These are phyloP conservation scores for Oryctolagus cuniculus DNA, from an alignment of 2,113 vertebrate species.

Conservation along the genomic window DNA sequence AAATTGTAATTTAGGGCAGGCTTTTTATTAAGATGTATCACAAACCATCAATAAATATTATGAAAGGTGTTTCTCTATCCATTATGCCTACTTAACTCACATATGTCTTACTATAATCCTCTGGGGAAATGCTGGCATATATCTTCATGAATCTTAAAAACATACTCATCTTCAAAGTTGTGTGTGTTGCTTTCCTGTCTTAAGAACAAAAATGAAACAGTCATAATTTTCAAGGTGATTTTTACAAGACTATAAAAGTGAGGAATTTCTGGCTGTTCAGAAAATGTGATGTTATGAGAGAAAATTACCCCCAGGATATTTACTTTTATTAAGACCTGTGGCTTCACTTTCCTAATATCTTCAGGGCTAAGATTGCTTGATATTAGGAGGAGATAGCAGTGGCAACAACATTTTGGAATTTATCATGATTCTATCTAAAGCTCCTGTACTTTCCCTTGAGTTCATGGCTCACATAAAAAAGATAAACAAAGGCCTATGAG, in stretches of 20 bases:
- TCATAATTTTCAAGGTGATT: conserved; percentile 33
- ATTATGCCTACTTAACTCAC: not conserved
- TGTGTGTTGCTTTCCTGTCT: not conserved
- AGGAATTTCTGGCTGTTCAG: conserved; percentile 35
- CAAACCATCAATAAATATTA: conserved; percentile 24
- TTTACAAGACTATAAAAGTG: not conserved
- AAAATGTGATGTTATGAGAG: not conserved
- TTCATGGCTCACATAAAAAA: conserved; percentile 43
- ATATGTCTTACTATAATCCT: not conserved
- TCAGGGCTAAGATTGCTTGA: conserved; percentile 14
- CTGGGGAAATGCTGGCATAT: not conserved
- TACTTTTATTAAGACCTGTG: conserved; percentile 54
- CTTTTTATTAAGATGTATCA: conserved; percentile 9
- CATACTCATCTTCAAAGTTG: not conserved
- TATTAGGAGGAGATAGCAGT: conserved; percentile 1
- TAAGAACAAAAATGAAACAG: not conserved
- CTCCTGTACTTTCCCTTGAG: conserved; percentile 2
- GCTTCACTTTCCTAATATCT: conserved; percentile 58
- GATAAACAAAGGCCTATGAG: not conserved
- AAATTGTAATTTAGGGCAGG: not conserved
- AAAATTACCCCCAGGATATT: conserved; percentile 49
- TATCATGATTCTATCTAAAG: conserved; percentile 51
- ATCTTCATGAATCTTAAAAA: not conserved
- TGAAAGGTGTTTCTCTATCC: not conserved
- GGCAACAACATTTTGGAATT: conserved; percentile 32